Percentiles rank a stretch among this genome's conserved stretches.
Evolutionary conservation across 2,888 invertebrate genomes (phyloP).

Genomic region (Thymelicus acteon): DNA sequence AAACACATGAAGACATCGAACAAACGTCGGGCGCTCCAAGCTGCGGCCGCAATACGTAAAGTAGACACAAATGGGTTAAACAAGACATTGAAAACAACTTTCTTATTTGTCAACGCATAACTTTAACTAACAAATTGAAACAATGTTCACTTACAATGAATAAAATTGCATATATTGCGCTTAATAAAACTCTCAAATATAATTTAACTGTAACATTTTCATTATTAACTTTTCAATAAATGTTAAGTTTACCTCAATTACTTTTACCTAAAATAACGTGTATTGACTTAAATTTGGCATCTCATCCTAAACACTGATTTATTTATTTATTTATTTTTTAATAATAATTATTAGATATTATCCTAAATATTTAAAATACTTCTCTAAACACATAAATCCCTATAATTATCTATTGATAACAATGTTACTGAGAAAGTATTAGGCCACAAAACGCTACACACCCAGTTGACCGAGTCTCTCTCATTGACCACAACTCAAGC

Average conservation of each 20-base stretch:
- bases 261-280: conserved; percentile 86
- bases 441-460: conserved; percentile 81
- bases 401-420: conserved; percentile 83
- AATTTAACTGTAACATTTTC: conserved; percentile 84
- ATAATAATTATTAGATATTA: conserved; percentile 78
- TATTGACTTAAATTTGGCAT: conserved; percentile 89
- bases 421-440: conserved; percentile 77
- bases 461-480: conserved; percentile 22
- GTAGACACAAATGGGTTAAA: conserved; percentile 48
- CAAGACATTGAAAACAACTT: conserved; percentile 65
- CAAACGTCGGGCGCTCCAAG: conserved; percentile 21
- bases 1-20: conserved; percentile 36
- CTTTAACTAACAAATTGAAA: conserved; percentile 84
- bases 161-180: conserved; percentile 83
- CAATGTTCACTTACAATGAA: conserved; percentile 83
- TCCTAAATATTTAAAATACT: conserved; percentile 84
- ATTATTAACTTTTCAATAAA: conserved; percentile 83
- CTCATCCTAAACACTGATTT: conserved; percentile 84
- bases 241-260: conserved; percentile 83
- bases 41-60: conserved; percentile 17
- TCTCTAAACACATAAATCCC: conserved; percentile 84
- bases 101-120: conserved; percentile 77
- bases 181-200: conserved; percentile 85
- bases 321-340: conserved; percentile 61
- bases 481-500: too few species aligned